phyloP scores from a whole-genome alignment of 2,113 vertebrate genomes.

The Brienomyrus longianalis region DNA sequence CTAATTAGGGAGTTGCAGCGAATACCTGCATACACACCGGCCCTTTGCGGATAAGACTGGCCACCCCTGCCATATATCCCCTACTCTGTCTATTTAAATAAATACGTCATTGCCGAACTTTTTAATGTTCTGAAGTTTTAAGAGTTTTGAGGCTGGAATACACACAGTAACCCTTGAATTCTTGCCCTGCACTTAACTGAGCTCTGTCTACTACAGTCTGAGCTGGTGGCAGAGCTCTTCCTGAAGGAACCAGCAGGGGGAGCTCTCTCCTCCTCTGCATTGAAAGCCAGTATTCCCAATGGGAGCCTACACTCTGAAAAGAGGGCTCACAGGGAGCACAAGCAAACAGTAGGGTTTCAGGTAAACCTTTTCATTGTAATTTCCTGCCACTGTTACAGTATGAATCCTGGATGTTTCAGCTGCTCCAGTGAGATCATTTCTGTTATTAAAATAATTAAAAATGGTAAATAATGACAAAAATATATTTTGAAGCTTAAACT shows the following conservation, averaged over 20 bases:
- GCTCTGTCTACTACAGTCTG: constrained; percentile 42
- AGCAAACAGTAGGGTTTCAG: constrained; percentile 64
- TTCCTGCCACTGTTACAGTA: not conserved
- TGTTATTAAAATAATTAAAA: not conserved
- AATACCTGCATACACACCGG: too few species aligned
- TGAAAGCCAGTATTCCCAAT: constrained; percentile 33
- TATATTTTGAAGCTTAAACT: not conserved
- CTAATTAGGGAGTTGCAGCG: too few species aligned
- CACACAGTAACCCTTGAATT: not conserved
- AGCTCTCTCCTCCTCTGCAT: constrained; percentile 16
- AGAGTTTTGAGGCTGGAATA: not conserved
- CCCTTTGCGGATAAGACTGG: too few species aligned
- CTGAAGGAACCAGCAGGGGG: constrained; percentile 45
- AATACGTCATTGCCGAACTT: not conserved
- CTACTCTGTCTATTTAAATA: not conserved
- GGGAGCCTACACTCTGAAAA: constrained; percentile 43
- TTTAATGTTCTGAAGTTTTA: not conserved
- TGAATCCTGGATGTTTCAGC: not conserved
- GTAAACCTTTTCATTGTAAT: constrained; percentile 38
- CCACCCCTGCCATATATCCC: too few species aligned
- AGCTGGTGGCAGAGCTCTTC: constrained; percentile 63
- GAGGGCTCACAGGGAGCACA: constrained; percentile 56
- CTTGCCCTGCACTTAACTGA: not conserved
- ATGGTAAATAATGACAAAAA: not conserved
- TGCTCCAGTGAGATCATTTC: not conserved